These are phyloP conservation scores for Microcebus tavaratra DNA, from an alignment of 2,113 vertebrate species.

Conservation along the genomic window DNA sequence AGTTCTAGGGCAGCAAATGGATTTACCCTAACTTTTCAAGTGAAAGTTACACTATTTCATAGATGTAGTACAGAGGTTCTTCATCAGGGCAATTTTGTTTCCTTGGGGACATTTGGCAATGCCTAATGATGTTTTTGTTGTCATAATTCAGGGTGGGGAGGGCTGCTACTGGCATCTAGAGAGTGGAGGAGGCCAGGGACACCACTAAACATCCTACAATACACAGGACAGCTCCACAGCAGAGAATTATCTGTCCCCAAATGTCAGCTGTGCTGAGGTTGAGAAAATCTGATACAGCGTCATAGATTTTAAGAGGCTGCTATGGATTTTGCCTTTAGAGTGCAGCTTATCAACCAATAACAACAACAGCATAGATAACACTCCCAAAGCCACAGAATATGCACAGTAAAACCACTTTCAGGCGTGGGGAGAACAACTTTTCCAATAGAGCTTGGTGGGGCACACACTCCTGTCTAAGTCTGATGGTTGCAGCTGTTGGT, in stretches of 20 bases:
- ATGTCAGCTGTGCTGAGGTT: fast-evolving
- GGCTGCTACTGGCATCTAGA: not conserved
- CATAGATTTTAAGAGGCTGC: not conserved
- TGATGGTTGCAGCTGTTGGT: not conserved
- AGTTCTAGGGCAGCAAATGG: not conserved
- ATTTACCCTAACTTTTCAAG: no score
- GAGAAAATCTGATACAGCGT: not conserved
- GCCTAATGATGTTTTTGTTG: not conserved
- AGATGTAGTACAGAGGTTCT: not conserved
- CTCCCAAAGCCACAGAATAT: no score
- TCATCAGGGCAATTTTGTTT: not conserved
- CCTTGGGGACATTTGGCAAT: not conserved
- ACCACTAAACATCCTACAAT: fast-evolving
- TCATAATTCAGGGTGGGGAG: not conserved
- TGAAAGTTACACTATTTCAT: fast-evolving
- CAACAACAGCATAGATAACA: not conserved
- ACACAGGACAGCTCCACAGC: fast-evolving
- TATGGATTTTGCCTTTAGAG: not conserved
- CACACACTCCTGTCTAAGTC: not conserved
- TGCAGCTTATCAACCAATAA: not conserved
- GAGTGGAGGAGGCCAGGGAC: not conserved
- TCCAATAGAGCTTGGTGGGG: not conserved
- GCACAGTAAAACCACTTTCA: fast-evolving
- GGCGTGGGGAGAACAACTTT: fast-evolving
- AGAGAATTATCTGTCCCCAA: no score